Percentiles rank a stretch among this genome's conserved stretches.
Conservation (phyloP, 2,888 invertebrate species). For the Pseudanteris insignis region DNA sequence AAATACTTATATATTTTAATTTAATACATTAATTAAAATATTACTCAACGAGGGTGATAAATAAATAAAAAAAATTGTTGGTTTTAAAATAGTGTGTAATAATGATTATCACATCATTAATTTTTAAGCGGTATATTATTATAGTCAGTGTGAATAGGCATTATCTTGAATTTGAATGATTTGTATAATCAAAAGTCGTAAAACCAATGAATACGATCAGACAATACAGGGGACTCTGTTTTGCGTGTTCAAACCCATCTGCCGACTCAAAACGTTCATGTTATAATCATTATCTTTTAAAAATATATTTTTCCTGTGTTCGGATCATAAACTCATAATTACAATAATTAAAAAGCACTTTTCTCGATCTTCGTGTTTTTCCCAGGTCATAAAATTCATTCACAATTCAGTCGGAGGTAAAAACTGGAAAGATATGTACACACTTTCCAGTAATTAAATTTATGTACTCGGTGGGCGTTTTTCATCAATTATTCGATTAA, state of each 20-base stretch:
- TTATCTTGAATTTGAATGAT: too few species aligned
- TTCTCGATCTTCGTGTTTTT: slow-evolving; percentile 24
- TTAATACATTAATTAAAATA: too few species aligned
- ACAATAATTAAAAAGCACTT: slow-evolving; percentile 28
- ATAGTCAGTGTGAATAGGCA: too few species aligned
- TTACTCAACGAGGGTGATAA: too few species aligned
- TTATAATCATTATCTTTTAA: slow-evolving; percentile 27
- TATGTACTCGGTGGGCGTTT: slow-evolving; percentile 2
- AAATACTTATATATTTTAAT: too few species aligned
- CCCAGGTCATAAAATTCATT: slow-evolving; percentile 21
- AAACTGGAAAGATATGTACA: slow-evolving; percentile 7
- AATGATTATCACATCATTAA: too few species aligned
- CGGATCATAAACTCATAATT: slow-evolving; percentile 35
- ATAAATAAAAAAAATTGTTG: too few species aligned
- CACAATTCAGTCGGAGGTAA: slow-evolving; percentile 19
- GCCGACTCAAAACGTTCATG: slow-evolving; percentile 30
- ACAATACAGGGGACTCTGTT: too few species aligned
- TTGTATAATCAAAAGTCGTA: too few species aligned
- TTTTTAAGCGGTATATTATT: too few species aligned
- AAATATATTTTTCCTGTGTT: slow-evolving; percentile 25
- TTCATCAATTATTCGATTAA: slow-evolving; percentile 13
- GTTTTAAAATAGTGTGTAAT: too few species aligned
- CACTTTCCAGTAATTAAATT: slow-evolving; percentile 8
- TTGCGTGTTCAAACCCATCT: slow-evolving; percentile 6
- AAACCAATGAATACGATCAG: too few species aligned